Evolutionary conservation across 1,140 invertebrate genomes (phyloP).

Genomic region (Hycleus phaleratus): DNA sequence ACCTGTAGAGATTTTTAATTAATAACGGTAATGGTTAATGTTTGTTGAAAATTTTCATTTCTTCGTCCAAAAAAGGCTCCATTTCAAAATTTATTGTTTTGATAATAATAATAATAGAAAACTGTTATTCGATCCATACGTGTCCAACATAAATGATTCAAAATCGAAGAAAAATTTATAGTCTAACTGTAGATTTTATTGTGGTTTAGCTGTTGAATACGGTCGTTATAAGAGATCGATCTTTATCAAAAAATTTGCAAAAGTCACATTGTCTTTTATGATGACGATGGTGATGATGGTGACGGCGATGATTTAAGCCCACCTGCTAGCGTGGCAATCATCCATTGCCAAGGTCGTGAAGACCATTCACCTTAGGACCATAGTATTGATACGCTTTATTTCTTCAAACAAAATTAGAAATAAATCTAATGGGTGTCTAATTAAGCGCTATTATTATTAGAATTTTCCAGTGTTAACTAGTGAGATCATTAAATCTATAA

Average conservation of each 20-base stretch:
- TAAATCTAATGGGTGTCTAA: background rate
- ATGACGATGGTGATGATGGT: background rate
- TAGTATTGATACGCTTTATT: conserved; percentile 17
- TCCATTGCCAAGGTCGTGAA: conserved; percentile 33
- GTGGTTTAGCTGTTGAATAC: background rate
- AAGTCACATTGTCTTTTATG: background rate
- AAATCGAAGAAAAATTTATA: conserved; percentile 2
- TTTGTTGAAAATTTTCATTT: background rate
- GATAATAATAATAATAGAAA: background rate
- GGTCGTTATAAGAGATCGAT: background rate
- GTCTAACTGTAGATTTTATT: background rate
- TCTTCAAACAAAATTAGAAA: background rate
- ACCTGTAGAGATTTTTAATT: too few relatives aligned
- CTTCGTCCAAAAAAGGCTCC: background rate
- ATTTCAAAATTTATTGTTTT: background rate
- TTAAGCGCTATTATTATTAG: background rate
- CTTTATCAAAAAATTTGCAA: background rate
- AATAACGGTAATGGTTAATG: conserved; percentile 1
- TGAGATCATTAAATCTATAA: background rate
- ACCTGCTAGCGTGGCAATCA: conserved; percentile 15
- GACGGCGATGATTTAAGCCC: background rate
- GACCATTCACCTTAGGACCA: conserved; percentile 33
- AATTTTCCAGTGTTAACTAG: background rate
- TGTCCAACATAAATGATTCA: background rate
- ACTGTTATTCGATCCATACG: background rate